phyloP scores from a whole-genome alignment of 2,113 vertebrate species.

The Myiopsitta monachus region DNA sequence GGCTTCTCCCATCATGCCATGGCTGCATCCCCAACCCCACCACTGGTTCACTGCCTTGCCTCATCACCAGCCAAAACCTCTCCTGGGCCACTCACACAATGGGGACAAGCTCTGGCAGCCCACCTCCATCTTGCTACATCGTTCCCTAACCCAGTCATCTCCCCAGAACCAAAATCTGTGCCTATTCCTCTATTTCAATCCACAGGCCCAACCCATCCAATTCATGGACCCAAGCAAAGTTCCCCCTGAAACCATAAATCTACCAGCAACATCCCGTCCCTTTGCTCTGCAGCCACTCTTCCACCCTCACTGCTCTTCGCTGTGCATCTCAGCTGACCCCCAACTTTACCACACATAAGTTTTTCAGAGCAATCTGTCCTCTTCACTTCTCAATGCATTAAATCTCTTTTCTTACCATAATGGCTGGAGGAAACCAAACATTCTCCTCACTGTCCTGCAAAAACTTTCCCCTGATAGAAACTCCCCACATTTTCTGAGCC shows the following conservation, averaged over 20 bases:
- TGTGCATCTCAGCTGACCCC: neutral
- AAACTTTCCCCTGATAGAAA: neutral
- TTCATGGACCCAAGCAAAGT: neutral
- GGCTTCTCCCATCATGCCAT: neutral
- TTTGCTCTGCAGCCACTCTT: neutral
- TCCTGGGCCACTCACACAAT: neutral
- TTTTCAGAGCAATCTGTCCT: neutral
- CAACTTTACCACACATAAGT: neutral
- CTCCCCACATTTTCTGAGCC: rapidly evolving
- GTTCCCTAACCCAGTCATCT: neutral
- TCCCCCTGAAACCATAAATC: neutral
- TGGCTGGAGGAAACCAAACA: neutral
- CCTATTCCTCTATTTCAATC: no score
- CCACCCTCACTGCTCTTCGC: neutral
- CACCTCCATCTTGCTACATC: neutral
- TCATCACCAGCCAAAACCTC: neutral
- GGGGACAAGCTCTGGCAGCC: neutral
- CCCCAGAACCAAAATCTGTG: no score
- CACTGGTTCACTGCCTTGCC: neutral
- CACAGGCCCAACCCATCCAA: neutral
- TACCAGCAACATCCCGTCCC: neutral
- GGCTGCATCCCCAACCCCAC: neutral
- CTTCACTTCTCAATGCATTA: neutral
- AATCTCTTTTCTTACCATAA: neutral
- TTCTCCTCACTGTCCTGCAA: neutral